A percentile compares a stretch with the other conserved stretches of the same genome.
These are phyloP conservation scores for Coelopa frigida DNA, from an alignment of 1,140 invertebrate genomes.

Conservation along the genomic window DNA sequence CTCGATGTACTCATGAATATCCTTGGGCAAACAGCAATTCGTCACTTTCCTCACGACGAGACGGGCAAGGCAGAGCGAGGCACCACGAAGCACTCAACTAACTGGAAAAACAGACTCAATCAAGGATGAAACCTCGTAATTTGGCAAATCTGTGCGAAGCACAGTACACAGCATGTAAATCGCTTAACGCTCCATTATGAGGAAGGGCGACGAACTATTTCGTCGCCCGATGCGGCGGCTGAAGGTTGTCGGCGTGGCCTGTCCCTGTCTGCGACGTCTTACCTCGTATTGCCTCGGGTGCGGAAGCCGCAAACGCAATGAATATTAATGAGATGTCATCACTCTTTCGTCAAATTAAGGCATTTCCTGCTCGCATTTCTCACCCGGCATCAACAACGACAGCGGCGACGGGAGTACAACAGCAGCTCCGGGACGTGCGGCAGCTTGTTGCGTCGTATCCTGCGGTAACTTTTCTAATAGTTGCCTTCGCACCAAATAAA, in stretches of 20 bases:
- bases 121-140: too few relatives aligned
- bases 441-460: not conserved
- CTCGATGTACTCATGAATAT: too few relatives aligned
- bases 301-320: slow-evolving; percentile 22
- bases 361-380: slow-evolving; percentile 3
- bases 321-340: slow-evolving; percentile 45
- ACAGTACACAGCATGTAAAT: too few relatives aligned
- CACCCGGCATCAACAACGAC: slow-evolving; percentile 5
- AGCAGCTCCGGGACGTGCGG: slow-evolving; percentile 4
- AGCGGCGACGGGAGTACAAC: slow-evolving; percentile 5
- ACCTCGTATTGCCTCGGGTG: not conserved
- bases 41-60: too few relatives aligned
- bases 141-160: too few relatives aligned
- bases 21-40: too few relatives aligned
- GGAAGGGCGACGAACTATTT: not conserved
- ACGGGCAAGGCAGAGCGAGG: too few relatives aligned
- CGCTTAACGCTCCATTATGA: not conserved
- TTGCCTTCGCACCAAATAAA: slow-evolving; percentile 38
- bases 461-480: slow-evolving; percentile 43
- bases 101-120: too few relatives aligned
- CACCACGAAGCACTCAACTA: too few relatives aligned
- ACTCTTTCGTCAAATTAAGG: slow-evolving; percentile 41
- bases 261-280: not conserved
- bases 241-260: not conserved
- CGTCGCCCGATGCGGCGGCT: not conserved